Evolutionary conservation across 2,888 invertebrate genomes (phyloP), one percentile per base, ranked within the genome.

Genomic region (Meta bourneti): DNA sequence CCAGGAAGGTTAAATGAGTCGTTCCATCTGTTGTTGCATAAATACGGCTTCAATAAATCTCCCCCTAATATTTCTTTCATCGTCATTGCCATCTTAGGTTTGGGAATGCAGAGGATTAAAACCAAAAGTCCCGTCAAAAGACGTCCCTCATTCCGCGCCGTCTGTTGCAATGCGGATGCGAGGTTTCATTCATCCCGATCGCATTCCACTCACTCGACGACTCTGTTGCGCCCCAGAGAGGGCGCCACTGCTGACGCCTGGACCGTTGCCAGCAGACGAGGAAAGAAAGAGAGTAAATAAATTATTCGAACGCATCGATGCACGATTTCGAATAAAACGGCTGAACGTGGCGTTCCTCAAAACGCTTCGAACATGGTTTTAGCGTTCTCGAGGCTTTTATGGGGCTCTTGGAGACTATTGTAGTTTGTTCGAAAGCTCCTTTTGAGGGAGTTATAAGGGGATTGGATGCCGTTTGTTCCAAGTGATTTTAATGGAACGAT

Each of bases 101-200:
- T 34, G 34, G 34, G 4, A 34, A 34, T 34, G 4, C 34, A 4
- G 34, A 34, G 34, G 34, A 34, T 34, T 34, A 34, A 34, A 34
- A 34, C 34, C 34, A 34, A 34, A 34, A 34, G 34, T 2, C 1
- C 34, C 34, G 34, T 34, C 34, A 34, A 34, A 34, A 4, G 49
- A 81, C 4, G 48, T n/a, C n/a, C 9, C 16, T 61, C 61, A 61
- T 61, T 61, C 61, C 61, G n/a, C 9, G 16, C 19, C 8, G 71
- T 51, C 51, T 72, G 72, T 83, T 72, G 83, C 83, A 72, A 72
- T 83, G 83, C 83, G 72, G 72, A 81, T 81, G 61, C 69, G 61
- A 69, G 4, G 20, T 81, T 70, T 13, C 48, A 48, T 81, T 48
- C 52, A 52, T 48, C 61, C 61, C 72, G 13, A 72, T 52, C 52